These are phyloP conservation scores for Drosophila yakuba DNA, from an alignment of 1,140 invertebrate genomes.

Conservation along the genomic window DNA sequence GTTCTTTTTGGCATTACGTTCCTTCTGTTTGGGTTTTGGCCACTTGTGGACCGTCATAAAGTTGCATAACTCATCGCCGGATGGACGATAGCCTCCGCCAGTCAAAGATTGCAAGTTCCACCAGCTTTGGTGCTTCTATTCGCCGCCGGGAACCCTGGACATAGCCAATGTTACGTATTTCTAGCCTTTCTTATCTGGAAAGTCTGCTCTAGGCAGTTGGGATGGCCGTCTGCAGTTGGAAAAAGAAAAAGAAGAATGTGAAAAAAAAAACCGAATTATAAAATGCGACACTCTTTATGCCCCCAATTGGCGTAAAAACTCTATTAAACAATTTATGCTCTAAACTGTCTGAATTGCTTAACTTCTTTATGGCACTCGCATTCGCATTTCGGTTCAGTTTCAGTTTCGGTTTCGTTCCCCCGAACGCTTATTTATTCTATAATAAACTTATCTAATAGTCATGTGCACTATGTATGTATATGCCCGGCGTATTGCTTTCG, in stretches of 20 bases:
- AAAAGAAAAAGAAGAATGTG: background rate
- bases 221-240: conserved; percentile 6
- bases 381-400: background rate
- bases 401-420: conserved; percentile 14
- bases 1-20: conserved; percentile 8
- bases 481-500: conserved; percentile 6
- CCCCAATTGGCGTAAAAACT: conserved; percentile 61
- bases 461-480: conserved; percentile 57
- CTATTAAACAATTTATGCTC: conserved; percentile 77
- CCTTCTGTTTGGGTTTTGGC: conserved; percentile 13
- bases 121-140: conserved; percentile 6
- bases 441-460: conserved; percentile 78
- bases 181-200: conserved; percentile 9
- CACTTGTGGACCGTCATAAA: conserved; percentile 30
- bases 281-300: conserved; percentile 50
- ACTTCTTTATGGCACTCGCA: conserved; percentile 67
- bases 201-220: background rate
- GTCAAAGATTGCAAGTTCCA: conserved; percentile 15
- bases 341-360: conserved; percentile 71
- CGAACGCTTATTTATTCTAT: conserved; percentile 66
- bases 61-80: conserved; percentile 28
- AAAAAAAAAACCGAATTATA: conserved; percentile 22
- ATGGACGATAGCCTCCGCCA: conserved; percentile 4
- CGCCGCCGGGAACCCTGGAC: conserved; percentile 20
- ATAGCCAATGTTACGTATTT: conserved; percentile 14